These are phyloP conservation scores for Drosophila birchii DNA, from an alignment of 2,888 invertebrate species.

Conservation along the genomic window DNA sequence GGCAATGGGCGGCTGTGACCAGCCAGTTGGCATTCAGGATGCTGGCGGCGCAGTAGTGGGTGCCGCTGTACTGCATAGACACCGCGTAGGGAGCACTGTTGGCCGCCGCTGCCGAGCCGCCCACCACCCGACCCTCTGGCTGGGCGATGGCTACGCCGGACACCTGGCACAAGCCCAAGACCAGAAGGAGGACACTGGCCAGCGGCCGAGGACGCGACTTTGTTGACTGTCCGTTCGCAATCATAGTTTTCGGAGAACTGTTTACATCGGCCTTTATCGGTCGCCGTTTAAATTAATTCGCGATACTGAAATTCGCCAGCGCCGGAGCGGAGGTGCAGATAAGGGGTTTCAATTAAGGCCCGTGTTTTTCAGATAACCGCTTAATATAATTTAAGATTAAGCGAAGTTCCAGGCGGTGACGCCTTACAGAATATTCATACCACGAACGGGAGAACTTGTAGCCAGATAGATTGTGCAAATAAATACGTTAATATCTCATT, in stretches of 20 bases:
- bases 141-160: slow-evolving; percentile 47
- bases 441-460: not conserved
- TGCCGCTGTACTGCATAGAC: slow-evolving; percentile 75
- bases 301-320: slow-evolving; percentile 40
- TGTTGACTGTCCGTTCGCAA: slow-evolving; percentile 46
- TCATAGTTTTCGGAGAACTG: slow-evolving; percentile 65
- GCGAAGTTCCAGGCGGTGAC: not conserved
- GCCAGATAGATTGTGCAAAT: slow-evolving; percentile 15
- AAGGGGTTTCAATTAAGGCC: slow-evolving; percentile 61
- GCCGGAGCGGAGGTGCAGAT: slow-evolving; percentile 40
- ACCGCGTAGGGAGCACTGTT: slow-evolving; percentile 81
- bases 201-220: slow-evolving; percentile 27
- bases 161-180: slow-evolving; percentile 40
- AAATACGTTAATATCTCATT: slow-evolving; percentile 15
- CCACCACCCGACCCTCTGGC: slow-evolving; percentile 74
- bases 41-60: slow-evolving; percentile 82
- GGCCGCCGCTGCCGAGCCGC: slow-evolving; percentile 71
- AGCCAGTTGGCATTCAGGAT: slow-evolving; percentile 82
- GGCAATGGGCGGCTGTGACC: slow-evolving; percentile 83
- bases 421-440: slow-evolving; percentile 6
- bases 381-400: slow-evolving; percentile 50
- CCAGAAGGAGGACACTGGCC: slow-evolving; percentile 34
- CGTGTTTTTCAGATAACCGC: slow-evolving; percentile 59
- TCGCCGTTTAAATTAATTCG: slow-evolving; percentile 65
- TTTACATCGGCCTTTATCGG: slow-evolving; percentile 61